Base-by-base conservation (phyloP, 2,888 invertebrate genomes). In the Drosophila basisetae region DNA sequence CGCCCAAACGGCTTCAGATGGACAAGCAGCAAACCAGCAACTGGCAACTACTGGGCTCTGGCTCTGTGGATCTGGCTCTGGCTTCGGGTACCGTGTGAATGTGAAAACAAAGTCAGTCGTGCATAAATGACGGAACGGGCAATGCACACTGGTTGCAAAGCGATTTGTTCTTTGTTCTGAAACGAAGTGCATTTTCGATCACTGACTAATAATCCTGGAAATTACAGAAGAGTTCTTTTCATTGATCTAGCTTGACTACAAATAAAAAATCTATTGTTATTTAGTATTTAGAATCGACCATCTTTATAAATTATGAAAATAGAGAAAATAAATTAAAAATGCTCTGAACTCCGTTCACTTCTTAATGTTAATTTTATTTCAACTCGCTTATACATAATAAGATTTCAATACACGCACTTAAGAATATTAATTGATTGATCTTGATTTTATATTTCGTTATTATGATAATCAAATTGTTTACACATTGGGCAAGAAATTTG, bases 21-120 rank as follows among this genome's bases (percentile, higher is more conserved):
- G 84, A 84, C 90, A 84, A 81, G 84, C 71, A 78, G 71, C 73
- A 55, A 74, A 67, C 69, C 78, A 80, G 56, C 80, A 73, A 76
- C 58, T 43, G 41, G 58, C 82, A 74, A 75, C 82, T 75, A 89
- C 83, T 85, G 83, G 88, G 89, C 80, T 83, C 80, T 71, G 83
- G 68, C 76, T 68, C 61, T 52, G 71, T 59, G 79, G 49, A 61
- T 54, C 31, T 47, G 73, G 53, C 76, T 72, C 50, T 65, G 73
- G 50, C 83, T 80, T 79, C 77, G 90, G 82, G 78, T 87, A 90
- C 91, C 87, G 87, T 87, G 87, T 87, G 87, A 87, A 87, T 90
- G 87, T 87, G 76, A 89, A 90, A 87, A 90, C 87, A 86, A 86
- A 87, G 87, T 87, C 87, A 87, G 89, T 90, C 91, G 89, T 90